Conservation (phyloP, 2,888 invertebrate species). For the Thecocarcelia acutangulata region DNA sequence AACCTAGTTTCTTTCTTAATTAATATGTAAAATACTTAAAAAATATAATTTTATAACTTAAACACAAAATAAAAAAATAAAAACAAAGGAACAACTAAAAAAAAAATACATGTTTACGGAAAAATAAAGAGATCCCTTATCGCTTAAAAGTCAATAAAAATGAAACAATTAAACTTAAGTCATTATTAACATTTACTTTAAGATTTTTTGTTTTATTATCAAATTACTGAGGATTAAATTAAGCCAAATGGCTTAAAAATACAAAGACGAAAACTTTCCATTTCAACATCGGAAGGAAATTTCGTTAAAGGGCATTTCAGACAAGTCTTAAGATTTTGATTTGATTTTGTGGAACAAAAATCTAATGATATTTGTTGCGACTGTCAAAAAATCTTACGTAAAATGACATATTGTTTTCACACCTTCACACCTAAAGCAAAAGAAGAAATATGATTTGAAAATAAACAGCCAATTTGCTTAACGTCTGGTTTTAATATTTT, state of each 20-base stretch:
- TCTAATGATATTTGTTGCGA: too few relatives aligned
- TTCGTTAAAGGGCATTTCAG: too few relatives aligned
- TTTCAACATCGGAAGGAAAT: conserved; percentile 6
- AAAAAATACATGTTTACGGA: conserved; percentile 3
- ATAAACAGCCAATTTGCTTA: too few relatives aligned
- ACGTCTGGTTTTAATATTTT: too few relatives aligned
- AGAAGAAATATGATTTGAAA: too few relatives aligned
- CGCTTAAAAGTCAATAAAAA: conserved; percentile 32
- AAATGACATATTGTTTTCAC: too few relatives aligned
- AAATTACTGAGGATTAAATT: conserved; percentile 15
- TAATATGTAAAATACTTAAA: not conserved
- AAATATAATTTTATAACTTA: not conserved
- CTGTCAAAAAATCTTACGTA: too few relatives aligned
- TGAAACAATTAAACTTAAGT: conserved; percentile 30
- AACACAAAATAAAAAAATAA: not conserved
- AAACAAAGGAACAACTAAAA: not conserved
- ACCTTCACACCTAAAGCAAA: too few relatives aligned
- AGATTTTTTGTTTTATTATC: not conserved
- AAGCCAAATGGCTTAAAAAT: not conserved
- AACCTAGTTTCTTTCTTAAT: not conserved
- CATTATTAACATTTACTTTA: conserved; percentile 2
- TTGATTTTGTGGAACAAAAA: too few relatives aligned
- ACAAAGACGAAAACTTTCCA: not conserved
- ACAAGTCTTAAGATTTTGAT: too few relatives aligned
- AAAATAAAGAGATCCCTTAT: not conserved